Conservation (phyloP, 2,888 invertebrate species). For the Neoascia interrupta region DNA sequence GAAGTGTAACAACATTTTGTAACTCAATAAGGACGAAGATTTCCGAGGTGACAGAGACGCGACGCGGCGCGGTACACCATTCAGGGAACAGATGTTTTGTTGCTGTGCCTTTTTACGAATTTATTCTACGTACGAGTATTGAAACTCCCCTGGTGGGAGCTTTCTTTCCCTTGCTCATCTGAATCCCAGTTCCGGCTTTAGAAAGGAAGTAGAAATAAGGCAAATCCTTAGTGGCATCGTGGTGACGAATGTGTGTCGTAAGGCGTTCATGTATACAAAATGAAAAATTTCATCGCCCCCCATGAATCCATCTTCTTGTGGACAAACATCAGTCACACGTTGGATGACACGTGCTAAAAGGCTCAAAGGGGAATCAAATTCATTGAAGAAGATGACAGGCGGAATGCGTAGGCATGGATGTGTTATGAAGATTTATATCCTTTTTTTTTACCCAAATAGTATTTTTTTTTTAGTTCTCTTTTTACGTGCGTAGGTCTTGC, state of each 20-base stretch:
- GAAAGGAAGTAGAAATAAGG: not conserved
- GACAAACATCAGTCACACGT: slow-evolving; percentile 64
- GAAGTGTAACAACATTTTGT: slow-evolving; percentile 64
- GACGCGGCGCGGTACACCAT: slow-evolving; percentile 46
- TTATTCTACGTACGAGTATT: slow-evolving; percentile 26
- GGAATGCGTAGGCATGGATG: slow-evolving; percentile 14
- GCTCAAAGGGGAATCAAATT: slow-evolving; percentile 56
- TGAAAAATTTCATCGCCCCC: slow-evolving; percentile 17
- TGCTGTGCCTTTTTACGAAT: slow-evolving; percentile 13
- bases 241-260: slow-evolving; percentile 47
- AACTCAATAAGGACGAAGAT: slow-evolving; percentile 63
- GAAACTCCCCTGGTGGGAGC: slow-evolving; percentile 25
- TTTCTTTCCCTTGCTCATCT: not conserved
- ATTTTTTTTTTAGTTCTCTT: slow-evolving; percentile 17
- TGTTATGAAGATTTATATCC: slow-evolving; percentile 20
- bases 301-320: slow-evolving; percentile 51
- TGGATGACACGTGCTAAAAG: slow-evolving; percentile 57
- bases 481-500: not conserved
- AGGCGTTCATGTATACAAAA: slow-evolving; percentile 56
- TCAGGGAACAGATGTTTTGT: slow-evolving; percentile 54
- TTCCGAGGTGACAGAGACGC: no score
- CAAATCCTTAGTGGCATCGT: slow-evolving; percentile 40
- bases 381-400: slow-evolving; percentile 38
- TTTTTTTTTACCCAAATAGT: slow-evolving; percentile 18
- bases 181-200: not conserved